Conservation (phyloP, 2,113 vertebrate genomes). For the Ginglymostoma cirratum region DNA sequence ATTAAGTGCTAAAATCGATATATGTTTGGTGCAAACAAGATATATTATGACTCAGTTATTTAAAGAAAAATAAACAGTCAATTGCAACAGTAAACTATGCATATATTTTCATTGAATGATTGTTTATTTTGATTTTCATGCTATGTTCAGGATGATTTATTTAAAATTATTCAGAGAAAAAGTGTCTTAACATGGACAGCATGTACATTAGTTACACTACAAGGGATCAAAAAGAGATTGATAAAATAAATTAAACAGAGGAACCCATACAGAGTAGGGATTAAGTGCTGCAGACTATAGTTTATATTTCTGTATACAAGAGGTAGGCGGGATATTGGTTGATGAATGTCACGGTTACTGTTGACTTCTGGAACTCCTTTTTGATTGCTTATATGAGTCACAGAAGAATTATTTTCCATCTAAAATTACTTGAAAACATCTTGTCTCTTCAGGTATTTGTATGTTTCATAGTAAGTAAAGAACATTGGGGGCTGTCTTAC, state of each 20-base stretch:
- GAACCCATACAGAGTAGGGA: background rate
- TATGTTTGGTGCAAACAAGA: background rate
- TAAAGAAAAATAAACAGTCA: background rate
- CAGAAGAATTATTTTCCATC: background rate
- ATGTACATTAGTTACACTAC: background rate
- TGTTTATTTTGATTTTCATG: background rate
- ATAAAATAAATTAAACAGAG: background rate
- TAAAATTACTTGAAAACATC: background rate
- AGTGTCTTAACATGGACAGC: background rate
- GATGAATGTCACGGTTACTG: background rate
- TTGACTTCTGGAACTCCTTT: background rate
- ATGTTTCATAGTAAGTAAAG: background rate
- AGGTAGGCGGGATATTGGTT: background rate
- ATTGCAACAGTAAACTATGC: background rate
- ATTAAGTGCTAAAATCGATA: conserved; percentile 3
- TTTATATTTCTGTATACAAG: background rate
- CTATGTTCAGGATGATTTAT: background rate
- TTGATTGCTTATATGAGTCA: background rate
- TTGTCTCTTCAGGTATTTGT: background rate
- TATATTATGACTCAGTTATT: background rate
- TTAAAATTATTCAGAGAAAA: background rate
- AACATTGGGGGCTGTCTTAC: background rate
- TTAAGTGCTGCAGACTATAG: background rate
- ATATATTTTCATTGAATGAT: background rate
- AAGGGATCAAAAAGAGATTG: background rate